Base-by-base conservation (phyloP, 1,140 invertebrate species). In the Hetaerina americana region DNA sequence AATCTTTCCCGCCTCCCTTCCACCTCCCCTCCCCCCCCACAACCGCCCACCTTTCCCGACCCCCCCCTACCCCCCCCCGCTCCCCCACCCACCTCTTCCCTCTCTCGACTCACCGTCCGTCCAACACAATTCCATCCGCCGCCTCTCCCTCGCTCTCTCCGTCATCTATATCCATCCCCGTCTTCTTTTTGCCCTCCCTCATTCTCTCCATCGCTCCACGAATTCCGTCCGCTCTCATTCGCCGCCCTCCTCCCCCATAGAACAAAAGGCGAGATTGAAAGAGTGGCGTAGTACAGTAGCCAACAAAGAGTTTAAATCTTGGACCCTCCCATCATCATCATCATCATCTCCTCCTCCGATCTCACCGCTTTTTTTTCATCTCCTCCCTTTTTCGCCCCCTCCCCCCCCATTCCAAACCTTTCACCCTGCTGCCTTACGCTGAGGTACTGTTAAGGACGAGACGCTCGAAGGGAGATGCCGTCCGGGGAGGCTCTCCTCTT, bases 221-320 rank as follows among this genome's bases (percentile, higher is more conserved):
- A 49, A 26, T 24, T 66, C 66, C 49, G 29, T 31, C 28, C 70
- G 71, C 68, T 49, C 66, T 66, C 66, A 72, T 26, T 71, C 70
- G 69, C 49, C 68, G 27, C 66, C 66, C 49, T 24, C 69, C 68
- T 69, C 73, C 75, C 73, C 74, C 74, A 74, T 77, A 57, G 40
- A 57, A 57, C 40, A 57, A 57, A 57, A 57, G 40, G 40, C 22
- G 40, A 57, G 40, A 57, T 10, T 3, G 40, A 18, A n/a, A 77
- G 75, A 74, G 69, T 72, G 73, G 31, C 70, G 57, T 75, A 73
- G 75, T 77, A 79, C 78, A 80, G 78, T 79, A 75, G 78, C 75
- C 78, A 71, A 76, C 40, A 57, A 57, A 57, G 40, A 57, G 40
- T 57, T 57, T 57, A 57, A 18, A 12, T 57, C 40, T 1, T n/a